These are phyloP conservation scores for Strix uralensis DNA, from an alignment of 2,113 vertebrate species.

Conservation along the genomic window DNA sequence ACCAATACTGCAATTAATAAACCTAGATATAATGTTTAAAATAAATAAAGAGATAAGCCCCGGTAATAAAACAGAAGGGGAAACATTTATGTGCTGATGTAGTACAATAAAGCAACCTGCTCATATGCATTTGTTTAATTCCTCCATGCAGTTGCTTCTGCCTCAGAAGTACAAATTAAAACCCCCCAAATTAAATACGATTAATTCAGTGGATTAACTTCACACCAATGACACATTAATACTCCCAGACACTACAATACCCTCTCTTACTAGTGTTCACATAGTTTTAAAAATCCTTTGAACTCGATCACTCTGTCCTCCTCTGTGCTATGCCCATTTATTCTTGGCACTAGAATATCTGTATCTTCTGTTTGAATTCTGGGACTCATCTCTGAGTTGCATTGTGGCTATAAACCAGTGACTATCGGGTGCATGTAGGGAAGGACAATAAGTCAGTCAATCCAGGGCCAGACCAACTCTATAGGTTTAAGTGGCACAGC, in stretches of 20 bases:
- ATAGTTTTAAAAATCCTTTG: not conserved
- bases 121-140: not conserved
- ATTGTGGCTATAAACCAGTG: not conserved
- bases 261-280: not conserved
- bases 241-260: not conserved
- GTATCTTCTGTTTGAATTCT: not conserved
- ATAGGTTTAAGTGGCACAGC: not conserved
- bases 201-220: not conserved
- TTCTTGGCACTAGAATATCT: not conserved
- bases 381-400: not conserved
- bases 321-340: not conserved
- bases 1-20: not conserved
- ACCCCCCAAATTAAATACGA: not conserved
- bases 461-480: not conserved
- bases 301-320: not conserved
- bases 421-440: accelerated
- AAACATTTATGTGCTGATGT: not conserved
- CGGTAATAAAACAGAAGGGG: not conserved
- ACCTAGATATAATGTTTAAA: not conserved
- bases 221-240: not conserved
- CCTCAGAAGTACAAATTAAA: not conserved
- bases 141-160: not conserved
- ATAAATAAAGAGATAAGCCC: not conserved
- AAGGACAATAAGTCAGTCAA: not conserved
- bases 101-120: not conserved